Evolutionary conservation across 1,140 invertebrate species (phyloP).

Genomic region (Agrilus planipennis): DNA sequence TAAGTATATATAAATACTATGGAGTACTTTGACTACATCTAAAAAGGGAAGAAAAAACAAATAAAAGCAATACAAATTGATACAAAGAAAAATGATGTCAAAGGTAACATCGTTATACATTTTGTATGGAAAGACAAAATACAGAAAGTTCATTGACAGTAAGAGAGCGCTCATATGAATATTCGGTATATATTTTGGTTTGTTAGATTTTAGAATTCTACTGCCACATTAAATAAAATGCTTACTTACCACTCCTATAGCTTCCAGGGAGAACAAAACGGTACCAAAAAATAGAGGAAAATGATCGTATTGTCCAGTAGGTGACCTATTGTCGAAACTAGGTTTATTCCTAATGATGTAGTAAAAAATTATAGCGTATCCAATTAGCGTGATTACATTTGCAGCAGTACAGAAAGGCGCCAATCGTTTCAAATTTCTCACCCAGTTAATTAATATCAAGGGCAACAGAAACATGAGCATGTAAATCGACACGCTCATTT

Average conservation of each 20-base stretch:
- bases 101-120: no score
- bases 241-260: constrained; percentile 46
- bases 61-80: no score
- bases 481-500: constrained; percentile 42
- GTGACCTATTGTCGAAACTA: constrained; percentile 35
- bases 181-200: no score
- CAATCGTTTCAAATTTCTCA: constrained; percentile 59
- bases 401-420: constrained; percentile 63
- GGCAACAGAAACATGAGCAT: constrained; percentile 54
- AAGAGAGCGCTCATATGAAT: no score
- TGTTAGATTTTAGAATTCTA: no score
- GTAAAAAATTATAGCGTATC: constrained; percentile 57
- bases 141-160: no score
- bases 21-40: no score
- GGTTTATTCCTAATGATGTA: constrained; percentile 49
- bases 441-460: constrained; percentile 57
- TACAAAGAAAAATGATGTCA: no score
- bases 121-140: no score
- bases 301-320: constrained; percentile 37
- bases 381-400: constrained; percentile 50
- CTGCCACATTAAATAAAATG: no score
- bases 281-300: constrained; percentile 69
- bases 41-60: no score
- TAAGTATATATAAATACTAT: no score
- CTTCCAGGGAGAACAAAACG: constrained; percentile 78